A percentile compares a stretch with the other conserved stretches of the same genome.
Evolutionary conservation across 2,797 vertebrate genomes (phyloP).

Genomic region (Scleropages formosus): DNA sequence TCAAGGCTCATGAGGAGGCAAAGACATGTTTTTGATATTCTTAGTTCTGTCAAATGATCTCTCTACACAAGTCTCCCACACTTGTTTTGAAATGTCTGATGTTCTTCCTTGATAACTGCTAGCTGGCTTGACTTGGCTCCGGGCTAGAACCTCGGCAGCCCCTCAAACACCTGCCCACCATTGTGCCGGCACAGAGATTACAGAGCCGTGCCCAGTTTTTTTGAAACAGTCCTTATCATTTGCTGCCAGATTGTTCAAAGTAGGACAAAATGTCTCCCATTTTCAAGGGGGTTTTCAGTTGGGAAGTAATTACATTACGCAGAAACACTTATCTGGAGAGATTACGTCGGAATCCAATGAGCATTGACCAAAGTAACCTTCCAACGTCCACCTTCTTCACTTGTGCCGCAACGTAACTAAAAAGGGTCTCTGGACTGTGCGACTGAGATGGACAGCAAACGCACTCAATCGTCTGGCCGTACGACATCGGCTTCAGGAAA

Average conservation of each 20-base stretch:
- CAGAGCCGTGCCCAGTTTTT: not conserved
- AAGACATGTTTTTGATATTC: too few relatives aligned
- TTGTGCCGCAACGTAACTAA: too few relatives aligned
- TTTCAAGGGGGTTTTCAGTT: slow-evolving; percentile 1
- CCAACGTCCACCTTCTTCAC: not conserved
- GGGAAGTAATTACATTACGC: not conserved
- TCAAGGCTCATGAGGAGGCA: too few relatives aligned
- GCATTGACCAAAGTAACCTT: not conserved
- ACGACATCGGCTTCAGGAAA: too few relatives aligned
- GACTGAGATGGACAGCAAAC: not conserved
- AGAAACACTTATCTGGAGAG: not conserved
- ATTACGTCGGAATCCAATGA: not conserved
- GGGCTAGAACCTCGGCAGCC: not conserved
- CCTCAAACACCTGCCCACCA: not conserved
- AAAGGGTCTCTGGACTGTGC: not conserved
- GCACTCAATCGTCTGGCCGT: too few relatives aligned
- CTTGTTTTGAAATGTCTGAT: not conserved
- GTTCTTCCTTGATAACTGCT: slow-evolving; percentile 1
- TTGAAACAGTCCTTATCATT: slow-evolving; percentile 2
- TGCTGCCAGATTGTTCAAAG: not conserved
- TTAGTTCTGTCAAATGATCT: too few relatives aligned
- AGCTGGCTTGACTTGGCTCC: slow-evolving; percentile 4
- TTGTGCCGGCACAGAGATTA: slow-evolving; percentile 5
- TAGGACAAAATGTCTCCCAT: not conserved
- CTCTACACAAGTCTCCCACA: too few relatives aligned